Base-by-base conservation (phyloP, 1,140 invertebrate species). In the Bilobella aurantiaca region DNA sequence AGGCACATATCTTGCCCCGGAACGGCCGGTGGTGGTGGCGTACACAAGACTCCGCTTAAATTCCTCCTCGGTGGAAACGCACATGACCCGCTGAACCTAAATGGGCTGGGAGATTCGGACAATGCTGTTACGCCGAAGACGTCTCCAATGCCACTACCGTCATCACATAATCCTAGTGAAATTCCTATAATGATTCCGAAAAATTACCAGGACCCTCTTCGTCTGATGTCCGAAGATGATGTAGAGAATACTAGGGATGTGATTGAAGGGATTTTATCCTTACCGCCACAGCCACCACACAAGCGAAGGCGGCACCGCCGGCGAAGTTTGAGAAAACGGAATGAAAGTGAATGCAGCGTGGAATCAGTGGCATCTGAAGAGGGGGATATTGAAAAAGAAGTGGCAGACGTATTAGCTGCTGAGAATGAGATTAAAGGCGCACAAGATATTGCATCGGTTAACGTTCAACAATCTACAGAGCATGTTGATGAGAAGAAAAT, bases 31-130 rank as follows among this genome's bases (percentile, higher is more conserved):
- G 49, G 49, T 12, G 8, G 49, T 53, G 8, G 21, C 5, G 23
- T 53, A 14, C 12, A 53, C 23, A 86, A 91, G 67, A 85, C 90
- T 32, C 91, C 93, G 0, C 93, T 91, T 1, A 95, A 95, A 78
- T 96, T 97, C 80, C 79, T 97, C 3, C 81, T 96, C 1, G 94
- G 94, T 58, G 94, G 94, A 23, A 96, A 93, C 75, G 96, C 96
- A 70, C 87, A 86, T 69, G 94, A 98, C 81, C 94, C 94, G 0
- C 78, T 98, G 14, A 97, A 98, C 81, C 79, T 98, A 59, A 93
- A 92, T 73, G 92, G 92, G 75, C 81, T 97, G 61, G 34, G 72
- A 68, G 76, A 73, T 85, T 86, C 31, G 86, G 66, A 67, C 14
- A 93, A 93, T 79, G 88, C 90, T 32, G 85, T 87, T 0, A 94